Evolutionary conservation across 2,113 vertebrate genomes (phyloP), one percentile per base, ranked within the genome.

Genomic region (Cromileptes altivelis): DNA sequence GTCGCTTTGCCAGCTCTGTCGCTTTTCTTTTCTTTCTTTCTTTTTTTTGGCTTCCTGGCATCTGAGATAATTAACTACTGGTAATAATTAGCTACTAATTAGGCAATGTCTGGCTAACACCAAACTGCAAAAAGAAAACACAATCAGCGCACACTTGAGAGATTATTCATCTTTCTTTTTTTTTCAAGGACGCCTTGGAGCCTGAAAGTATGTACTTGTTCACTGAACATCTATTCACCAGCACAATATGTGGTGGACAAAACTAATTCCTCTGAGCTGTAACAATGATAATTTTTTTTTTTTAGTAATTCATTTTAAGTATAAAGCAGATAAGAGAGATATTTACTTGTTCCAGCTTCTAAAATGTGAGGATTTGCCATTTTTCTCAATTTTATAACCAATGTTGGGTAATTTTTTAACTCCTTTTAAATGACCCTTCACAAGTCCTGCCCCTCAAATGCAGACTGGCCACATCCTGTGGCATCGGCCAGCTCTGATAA

Each of bases 1-100:
- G 33, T 78, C 76, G 75, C 73, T 56, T 37, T 76, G 80, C 81
- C 82, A 77, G 70, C 42, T 23, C 40, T n/a, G 21, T 58, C n/a
- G 14, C 45, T 8, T 25, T 6, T 58, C 17, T 53, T 58, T 13
- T 19, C 27, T 27, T 27, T 27, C 27, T 27, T 27, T 27, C n/a
- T 27, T 27, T 27, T 27, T 27, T 67, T 52, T 17, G 27, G 57
- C 73, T 87, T 62, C 62, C 60, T 57, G 62, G 67, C 81, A 63
- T 88, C 85, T 89, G 85, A 12, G 71, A 86, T 90, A 83, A 89
- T 87, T 86, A 78, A 73, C 75, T 33, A 37, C 45, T 50, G 19
- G 42, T 86, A 68, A 79, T 84, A 89, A 90, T 87, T 84, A 81
- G 85, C 57, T 30, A 9, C 70, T 91, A 84, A 90, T 84, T 84